Evolutionary conservation across 2,797 vertebrate genomes (phyloP).

Genomic region (Thripadectes ignobilis): DNA sequence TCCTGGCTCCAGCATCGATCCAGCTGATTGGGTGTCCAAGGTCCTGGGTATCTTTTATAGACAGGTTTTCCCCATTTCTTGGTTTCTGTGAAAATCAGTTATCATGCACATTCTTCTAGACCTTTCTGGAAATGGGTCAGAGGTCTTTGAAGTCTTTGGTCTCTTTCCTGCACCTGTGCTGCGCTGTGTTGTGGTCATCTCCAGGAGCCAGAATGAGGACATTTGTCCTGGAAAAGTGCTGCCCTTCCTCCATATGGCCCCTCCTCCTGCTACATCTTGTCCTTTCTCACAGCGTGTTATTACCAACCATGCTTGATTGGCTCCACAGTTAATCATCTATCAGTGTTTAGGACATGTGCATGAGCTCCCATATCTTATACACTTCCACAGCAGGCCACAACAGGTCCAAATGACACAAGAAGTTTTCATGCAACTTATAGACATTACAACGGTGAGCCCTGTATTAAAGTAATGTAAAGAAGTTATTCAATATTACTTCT

Average conservation of each 20-base stretch:
- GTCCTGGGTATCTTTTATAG: not conserved
- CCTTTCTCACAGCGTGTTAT: not conserved
- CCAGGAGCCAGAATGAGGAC: not conserved
- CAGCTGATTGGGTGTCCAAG: not conserved
- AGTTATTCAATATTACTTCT: not conserved
- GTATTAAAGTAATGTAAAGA: not conserved
- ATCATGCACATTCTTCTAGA: not conserved
- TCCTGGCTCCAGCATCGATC: not conserved
- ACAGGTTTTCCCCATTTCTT: not conserved
- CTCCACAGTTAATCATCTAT: not conserved
- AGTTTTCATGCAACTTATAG: not conserved
- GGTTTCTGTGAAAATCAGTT: not conserved
- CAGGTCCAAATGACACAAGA: not conserved
- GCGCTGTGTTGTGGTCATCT: not conserved
- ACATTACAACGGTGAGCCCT: accelerated
- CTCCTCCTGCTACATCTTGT: not conserved
- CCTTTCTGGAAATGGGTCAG: not conserved
- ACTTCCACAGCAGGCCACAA: not conserved
- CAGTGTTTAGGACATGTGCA: not conserved
- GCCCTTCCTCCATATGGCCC: not conserved
- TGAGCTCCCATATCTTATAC: not conserved
- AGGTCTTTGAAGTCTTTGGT: not conserved
- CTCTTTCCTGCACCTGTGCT: not conserved
- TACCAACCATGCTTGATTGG: not conserved
- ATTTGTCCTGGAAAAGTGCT: not conserved